Conservation (phyloP, 2,888 invertebrate genomes). For the Corbicula japonica region DNA sequence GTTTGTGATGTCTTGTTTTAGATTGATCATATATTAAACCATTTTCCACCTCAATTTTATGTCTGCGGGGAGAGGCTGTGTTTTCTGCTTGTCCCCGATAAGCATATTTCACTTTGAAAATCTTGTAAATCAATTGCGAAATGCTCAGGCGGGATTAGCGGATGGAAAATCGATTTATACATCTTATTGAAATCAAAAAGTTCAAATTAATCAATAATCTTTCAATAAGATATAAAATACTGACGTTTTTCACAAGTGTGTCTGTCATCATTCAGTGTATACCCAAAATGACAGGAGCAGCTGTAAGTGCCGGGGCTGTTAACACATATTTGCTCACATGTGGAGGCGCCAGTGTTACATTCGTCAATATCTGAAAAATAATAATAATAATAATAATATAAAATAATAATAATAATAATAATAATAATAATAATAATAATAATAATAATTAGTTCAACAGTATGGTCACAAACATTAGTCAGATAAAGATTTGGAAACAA, state of each 20-base stretch:
- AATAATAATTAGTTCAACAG: not conserved
- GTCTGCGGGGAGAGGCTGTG: too few species aligned
- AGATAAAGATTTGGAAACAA: too few species aligned
- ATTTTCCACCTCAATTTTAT: not conserved
- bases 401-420: too few species aligned
- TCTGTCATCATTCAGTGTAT: slow-evolving; percentile 32
- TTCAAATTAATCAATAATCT: not conserved
- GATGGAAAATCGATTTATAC: too few species aligned
- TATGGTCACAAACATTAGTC: too few species aligned
- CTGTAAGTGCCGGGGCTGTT: slow-evolving; percentile 32
- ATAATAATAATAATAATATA: too few species aligned
- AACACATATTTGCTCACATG: slow-evolving; percentile 40
- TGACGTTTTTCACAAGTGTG: slow-evolving; percentile 33
- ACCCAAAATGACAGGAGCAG: slow-evolving; percentile 42
- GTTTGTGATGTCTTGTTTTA: too few species aligned
- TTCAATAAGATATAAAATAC: not conserved
- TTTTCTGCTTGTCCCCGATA: too few species aligned
- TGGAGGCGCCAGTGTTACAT: not conserved
- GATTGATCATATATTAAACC: too few species aligned
- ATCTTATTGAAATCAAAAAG: too few species aligned
- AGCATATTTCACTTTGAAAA: not conserved
- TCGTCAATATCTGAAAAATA: slow-evolving; percentile 38
- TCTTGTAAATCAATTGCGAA: not conserved
- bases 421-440: not conserved
- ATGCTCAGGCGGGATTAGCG: not conserved